phyloP scores from a whole-genome alignment of 1,140 invertebrate species.

The Scaptomyza hsui region DNA sequence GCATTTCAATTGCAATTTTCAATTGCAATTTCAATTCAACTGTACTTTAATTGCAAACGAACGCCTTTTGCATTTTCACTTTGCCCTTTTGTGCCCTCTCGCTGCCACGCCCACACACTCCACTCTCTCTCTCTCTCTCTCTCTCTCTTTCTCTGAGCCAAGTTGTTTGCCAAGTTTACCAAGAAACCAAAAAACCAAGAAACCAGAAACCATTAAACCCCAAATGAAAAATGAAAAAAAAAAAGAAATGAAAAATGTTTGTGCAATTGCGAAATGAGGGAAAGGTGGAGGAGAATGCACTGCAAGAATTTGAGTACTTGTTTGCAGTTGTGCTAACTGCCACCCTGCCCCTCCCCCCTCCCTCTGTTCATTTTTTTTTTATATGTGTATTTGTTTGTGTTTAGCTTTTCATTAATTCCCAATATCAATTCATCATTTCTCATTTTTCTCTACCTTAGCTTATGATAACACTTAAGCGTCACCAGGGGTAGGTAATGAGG shows the following conservation, averaged over 20 bases:
- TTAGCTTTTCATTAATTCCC: constrained; percentile 72
- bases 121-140: too few relatives aligned
- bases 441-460: background rate
- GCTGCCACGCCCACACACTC: constrained; percentile 2
- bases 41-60: constrained; percentile 59
- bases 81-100: background rate
- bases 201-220: constrained; percentile 17
- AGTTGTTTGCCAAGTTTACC: background rate
- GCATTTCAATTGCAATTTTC: constrained; percentile 44
- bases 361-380: too few relatives aligned
- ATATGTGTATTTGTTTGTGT: constrained; percentile 62
- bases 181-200: constrained; percentile 24
- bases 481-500: too few relatives aligned
- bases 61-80: background rate
- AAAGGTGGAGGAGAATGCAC: background rate
- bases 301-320: background rate
- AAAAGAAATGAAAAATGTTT: constrained; percentile 3
- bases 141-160: background rate
- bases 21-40: constrained; percentile 28
- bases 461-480: too few relatives aligned
- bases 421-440: constrained; percentile 55
- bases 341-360: constrained; percentile 1
- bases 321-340: background rate
- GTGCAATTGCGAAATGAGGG: constrained; percentile 11
- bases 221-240: constrained; percentile 3